phyloP scores from a whole-genome alignment of 2,797 vertebrate species.

The Acestrorhynchus altus region DNA sequence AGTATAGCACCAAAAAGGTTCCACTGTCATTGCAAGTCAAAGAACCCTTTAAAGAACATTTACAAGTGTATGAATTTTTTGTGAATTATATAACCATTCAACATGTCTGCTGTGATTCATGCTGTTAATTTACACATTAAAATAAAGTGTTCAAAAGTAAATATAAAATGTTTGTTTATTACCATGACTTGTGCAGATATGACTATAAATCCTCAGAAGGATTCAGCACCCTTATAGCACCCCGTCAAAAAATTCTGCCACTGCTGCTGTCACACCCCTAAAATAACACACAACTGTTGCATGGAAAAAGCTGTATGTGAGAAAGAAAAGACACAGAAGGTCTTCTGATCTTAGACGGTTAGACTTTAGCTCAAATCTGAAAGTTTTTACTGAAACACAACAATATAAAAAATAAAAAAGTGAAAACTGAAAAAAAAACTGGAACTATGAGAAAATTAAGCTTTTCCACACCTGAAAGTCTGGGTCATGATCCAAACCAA shows the following conservation, averaged over 20 bases:
- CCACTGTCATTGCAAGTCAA: too few relatives aligned
- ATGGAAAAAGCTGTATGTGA: not conserved
- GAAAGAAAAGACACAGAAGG: not conserved
- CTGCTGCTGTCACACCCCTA: not conserved
- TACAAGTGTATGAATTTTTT: too few relatives aligned
- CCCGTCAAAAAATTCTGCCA: not conserved
- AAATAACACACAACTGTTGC: not conserved
- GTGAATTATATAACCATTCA: too few relatives aligned
- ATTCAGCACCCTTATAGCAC: not conserved
- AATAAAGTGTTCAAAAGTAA: too few relatives aligned
- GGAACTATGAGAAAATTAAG: conserved; percentile 13
- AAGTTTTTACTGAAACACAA: not conserved
- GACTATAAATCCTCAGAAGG: not conserved
- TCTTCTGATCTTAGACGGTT: not conserved
- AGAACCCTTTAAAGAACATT: too few relatives aligned
- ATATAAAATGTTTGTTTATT: too few relatives aligned
- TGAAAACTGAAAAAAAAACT: not conserved
- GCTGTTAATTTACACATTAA: too few relatives aligned
- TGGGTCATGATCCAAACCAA: too few relatives aligned
- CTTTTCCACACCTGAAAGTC: too few relatives aligned
- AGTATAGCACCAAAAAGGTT: too few relatives aligned
- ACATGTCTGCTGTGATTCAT: too few relatives aligned
- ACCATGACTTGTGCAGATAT: not conserved
- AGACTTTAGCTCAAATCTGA: too few relatives aligned
- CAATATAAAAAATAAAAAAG: not conserved